Evolutionary conservation across 2,797 vertebrate genomes (phyloP), one percentile per base, ranked within the genome.

Genomic region (Triplophysa bombifrons): DNA sequence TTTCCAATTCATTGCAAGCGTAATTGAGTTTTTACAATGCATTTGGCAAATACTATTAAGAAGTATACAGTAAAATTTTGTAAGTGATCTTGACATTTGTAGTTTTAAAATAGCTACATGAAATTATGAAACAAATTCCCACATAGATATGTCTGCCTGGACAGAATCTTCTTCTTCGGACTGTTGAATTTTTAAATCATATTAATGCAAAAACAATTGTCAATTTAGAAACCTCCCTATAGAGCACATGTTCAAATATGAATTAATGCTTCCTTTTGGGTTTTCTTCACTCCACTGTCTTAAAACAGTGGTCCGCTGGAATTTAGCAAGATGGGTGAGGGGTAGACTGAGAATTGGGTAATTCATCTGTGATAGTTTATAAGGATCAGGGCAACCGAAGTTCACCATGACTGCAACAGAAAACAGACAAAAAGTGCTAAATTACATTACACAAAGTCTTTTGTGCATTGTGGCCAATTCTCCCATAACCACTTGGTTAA

Each of bases 381-480:
- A 83, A 72, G 84, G 56, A 68, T 60, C 60, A 79, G 84, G 84
- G 80, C 80, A 86, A 80, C 56, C 30, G 30, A 76, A 85, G 85
- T 87, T 90, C 87, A 88, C 67, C 16, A 75, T 20, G 66, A 80
- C 84, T 81, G 82, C 74, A 88, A 85, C 83, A 83, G 82, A 84
- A 87, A 86, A 72, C 84, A 86, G 88, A 84, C 84, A 79, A 58
- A 6, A 66, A 72, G 61, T 71, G 65, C 46, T 72, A 77, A 85
- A 88, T 84, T 82, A 76, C 65, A 80, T 87, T 83, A 84, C 66
- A 76, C 51, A 2, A 20, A 80, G 60, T 80, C 56, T 60, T 22
- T 76, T 78, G 77, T 87, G 78, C 85, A 56, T 50, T 82, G 27
- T 13, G 70, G 41, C 58, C 56, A 64, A 30, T 53, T 71, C 61